Evolutionary conservation across 2,113 vertebrate genomes (phyloP), one percentile per base, ranked within the genome.

Genomic region (Grantiella picta): DNA sequence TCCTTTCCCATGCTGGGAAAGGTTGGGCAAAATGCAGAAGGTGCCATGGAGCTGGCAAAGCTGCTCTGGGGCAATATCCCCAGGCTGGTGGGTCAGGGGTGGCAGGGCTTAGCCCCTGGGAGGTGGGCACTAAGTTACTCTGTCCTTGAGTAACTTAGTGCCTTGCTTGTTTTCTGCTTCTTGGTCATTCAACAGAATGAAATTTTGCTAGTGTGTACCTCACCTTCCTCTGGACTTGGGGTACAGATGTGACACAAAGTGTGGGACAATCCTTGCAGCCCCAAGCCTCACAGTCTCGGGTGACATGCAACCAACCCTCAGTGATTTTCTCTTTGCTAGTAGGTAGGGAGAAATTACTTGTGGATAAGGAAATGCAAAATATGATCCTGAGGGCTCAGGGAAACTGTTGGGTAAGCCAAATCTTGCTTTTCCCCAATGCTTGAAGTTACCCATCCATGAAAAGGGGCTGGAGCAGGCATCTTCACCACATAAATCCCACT

Each of bases 21-120:
- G 1, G 27, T 5, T 86, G 78, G 42, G 21, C 11, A 70, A 75
- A 85, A 52, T 54, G 61, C 49, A 64, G 45, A 50, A 80, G 33
- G 42, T 0, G 16, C 27, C 0, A 0, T 1, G 4, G 66, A 54
- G 36, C 53, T 81, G 64, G n/a, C 29, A 86, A 64, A 77, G 54
- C 24, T 89, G 66, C 35, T 61, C 36, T 36, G 47, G 35, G 27
- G 11, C 31, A 44, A 12, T 31, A 44, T 65, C 10, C 31, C 33
- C 1, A 1, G 9, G 25, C 40, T 4, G 6, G 44, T 61, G 45
- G 42, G 40, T 52, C 44, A 45, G 33, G n/a, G 18, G 19, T 84
- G 49, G 20, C 35, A 53, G 20, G 57, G 29, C 33, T 57, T 35
- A 66, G 54, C 31, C 5, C 14, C 15, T 54, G 31, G 28, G 63